A percentile compares a stretch with the other conserved stretches of the same genome.
phyloP scores from a whole-genome alignment of 1,140 invertebrate species.

The Eurytemora carolleeae region DNA sequence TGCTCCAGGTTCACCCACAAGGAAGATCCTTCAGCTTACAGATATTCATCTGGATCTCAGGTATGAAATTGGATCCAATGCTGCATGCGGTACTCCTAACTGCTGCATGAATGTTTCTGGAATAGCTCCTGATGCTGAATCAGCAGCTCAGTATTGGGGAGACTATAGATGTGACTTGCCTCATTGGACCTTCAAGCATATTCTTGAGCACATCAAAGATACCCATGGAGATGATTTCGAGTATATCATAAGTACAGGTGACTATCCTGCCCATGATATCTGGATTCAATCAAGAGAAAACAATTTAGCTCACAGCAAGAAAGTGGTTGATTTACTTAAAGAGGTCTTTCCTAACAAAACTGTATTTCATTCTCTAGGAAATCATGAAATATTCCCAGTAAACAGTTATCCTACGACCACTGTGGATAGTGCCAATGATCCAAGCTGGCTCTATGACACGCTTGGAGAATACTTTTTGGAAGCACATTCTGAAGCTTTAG shows the following conservation, averaged over 20 bases:
- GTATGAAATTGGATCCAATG: slow-evolving; percentile 42
- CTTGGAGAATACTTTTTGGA: slow-evolving; percentile 38
- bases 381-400: slow-evolving; percentile 68
- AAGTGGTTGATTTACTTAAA: slow-evolving; percentile 35
- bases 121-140: slow-evolving; percentile 14
- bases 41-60: slow-evolving; percentile 59
- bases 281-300: slow-evolving; percentile 29
- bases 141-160: slow-evolving; percentile 51
- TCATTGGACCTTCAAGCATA: slow-evolving; percentile 38
- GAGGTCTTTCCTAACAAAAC: slow-evolving; percentile 38
- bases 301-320: slow-evolving; percentile 39
- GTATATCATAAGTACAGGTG: slow-evolving; percentile 21
- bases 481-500: too few relatives aligned
- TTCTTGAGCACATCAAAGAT: slow-evolving; percentile 25
- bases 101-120: slow-evolving; percentile 49
- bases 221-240: slow-evolving; percentile 21
- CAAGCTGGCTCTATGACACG: slow-evolving; percentile 42
- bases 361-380: slow-evolving; percentile 54
- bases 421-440: slow-evolving; percentile 2
- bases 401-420: slow-evolving; percentile 45
- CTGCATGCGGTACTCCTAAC: slow-evolving; percentile 46
- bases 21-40: slow-evolving; percentile 45
- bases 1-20: neutral
- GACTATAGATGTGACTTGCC: slow-evolving; percentile 57
- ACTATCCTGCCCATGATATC: slow-evolving; percentile 19